phyloP scores from a whole-genome alignment of 2,113 vertebrate genomes.

The Aspidoscelis tigris region DNA sequence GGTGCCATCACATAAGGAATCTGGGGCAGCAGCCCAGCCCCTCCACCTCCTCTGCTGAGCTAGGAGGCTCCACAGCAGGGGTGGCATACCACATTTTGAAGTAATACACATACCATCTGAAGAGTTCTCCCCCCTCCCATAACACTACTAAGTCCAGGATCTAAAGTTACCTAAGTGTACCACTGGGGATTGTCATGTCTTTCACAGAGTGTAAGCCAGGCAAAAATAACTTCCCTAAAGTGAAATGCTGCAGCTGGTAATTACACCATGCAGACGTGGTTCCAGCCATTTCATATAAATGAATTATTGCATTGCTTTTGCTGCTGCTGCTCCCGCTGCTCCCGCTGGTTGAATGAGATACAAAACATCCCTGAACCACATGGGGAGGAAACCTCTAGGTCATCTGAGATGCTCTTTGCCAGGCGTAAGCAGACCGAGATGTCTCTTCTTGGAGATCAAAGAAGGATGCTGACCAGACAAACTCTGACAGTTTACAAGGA shows the following conservation, averaged over 20 bases:
- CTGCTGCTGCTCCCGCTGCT: neutral
- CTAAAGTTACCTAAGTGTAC: neutral
- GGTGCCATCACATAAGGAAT: neutral
- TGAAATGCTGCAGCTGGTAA: neutral
- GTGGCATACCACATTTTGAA: neutral
- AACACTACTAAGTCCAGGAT: neutral
- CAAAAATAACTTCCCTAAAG: neutral
- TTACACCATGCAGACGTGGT: neutral
- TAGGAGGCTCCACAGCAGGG: neutral
- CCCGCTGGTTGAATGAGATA: neutral
- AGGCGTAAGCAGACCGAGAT: neutral
- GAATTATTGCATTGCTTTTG: neutral
- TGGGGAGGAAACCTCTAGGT: neutral
- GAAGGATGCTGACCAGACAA: neutral
- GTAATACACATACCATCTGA: neutral
- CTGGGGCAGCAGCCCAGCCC: neutral
- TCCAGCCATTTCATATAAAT: neutral
- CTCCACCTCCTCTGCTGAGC: neutral
- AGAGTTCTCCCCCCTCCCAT: neutral
- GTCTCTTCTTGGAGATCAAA: slow-evolving; percentile 31
- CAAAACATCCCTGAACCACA: neutral
- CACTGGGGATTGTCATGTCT: neutral
- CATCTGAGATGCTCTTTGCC: neutral
- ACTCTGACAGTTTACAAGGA: slow-evolving; percentile 15
- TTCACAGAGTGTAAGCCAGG: neutral